phyloP scores from a whole-genome alignment of 2,888 invertebrate species.

The Drosophila cyrtoloma region DNA sequence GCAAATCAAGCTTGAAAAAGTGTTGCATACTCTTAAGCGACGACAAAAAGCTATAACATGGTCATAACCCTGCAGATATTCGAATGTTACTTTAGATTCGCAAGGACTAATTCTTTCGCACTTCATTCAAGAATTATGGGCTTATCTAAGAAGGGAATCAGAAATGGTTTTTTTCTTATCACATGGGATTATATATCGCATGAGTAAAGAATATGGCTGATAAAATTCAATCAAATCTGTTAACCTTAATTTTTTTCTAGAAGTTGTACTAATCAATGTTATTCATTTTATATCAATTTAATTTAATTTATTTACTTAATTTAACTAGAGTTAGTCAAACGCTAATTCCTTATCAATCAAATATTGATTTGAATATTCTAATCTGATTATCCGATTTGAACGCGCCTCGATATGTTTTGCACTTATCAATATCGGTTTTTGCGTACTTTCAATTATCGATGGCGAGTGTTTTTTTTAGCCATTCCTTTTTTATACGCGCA shows the following conservation, averaged over 20 bases:
- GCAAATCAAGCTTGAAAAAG: neutral
- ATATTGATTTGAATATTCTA: slow-evolving; percentile 1
- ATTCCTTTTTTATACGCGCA: slow-evolving; percentile 35
- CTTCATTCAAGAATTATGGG: neutral
- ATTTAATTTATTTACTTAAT: neutral
- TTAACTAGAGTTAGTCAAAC: neutral
- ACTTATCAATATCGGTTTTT: slow-evolving; percentile 25
- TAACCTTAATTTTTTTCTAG: neutral
- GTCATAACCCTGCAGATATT: neutral
- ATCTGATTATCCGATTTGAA: slow-evolving; percentile 8
- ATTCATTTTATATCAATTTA: neutral
- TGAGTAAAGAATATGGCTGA: neutral
- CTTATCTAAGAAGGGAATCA: neutral
- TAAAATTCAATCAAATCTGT: neutral
- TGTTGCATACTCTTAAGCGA: neutral
- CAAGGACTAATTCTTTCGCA: neutral
- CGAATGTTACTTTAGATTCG: neutral
- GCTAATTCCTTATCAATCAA: neutral
- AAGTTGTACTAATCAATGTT: neutral
- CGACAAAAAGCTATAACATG: neutral
- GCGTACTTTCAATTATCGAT: slow-evolving; percentile 32
- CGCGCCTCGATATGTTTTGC: slow-evolving; percentile 9
- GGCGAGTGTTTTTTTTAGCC: slow-evolving; percentile 33
- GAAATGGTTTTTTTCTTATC: neutral
- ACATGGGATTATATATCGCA: neutral